Percentiles rank a stretch among this genome's conserved stretches.
phyloP scores from a whole-genome alignment of 2,113 vertebrate genomes.

The Eulemur rufifrons region DNA sequence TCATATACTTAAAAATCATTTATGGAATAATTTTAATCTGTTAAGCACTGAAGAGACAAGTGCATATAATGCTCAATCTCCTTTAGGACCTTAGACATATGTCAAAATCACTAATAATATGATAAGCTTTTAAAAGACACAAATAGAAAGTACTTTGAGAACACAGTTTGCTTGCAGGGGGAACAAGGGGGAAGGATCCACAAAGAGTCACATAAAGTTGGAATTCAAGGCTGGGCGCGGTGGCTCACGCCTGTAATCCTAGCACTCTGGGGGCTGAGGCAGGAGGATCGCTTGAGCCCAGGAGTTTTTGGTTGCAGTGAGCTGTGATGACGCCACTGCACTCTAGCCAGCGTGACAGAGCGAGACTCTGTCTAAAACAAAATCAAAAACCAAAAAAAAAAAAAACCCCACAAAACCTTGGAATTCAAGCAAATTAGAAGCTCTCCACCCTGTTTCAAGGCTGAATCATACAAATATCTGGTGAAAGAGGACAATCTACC shows the following conservation, averaged over 20 bases:
- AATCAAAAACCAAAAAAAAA: too few species aligned
- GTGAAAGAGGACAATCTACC: neutral
- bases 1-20: neutral
- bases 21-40: neutral
- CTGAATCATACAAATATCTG: neutral
- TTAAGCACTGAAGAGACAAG: neutral
- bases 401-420: neutral
- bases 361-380: too few species aligned
- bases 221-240: neutral
- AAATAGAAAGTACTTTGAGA: neutral
- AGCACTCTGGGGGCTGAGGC: too few species aligned
- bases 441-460: neutral
- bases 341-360: too few species aligned
- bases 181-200: neutral
- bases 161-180: neutral
- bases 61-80: neutral
- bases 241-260: too few species aligned
- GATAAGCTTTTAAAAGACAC: neutral
- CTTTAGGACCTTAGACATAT: neutral
- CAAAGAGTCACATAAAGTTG: neutral
- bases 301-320: too few species aligned
- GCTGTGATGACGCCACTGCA: too few species aligned
- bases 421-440: neutral
- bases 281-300: too few species aligned
- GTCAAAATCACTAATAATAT: neutral